A percentile compares a stretch with the other conserved stretches of the same genome.
phyloP scores from a whole-genome alignment of 1,140 invertebrate species.

The Periplaneta americana region DNA sequence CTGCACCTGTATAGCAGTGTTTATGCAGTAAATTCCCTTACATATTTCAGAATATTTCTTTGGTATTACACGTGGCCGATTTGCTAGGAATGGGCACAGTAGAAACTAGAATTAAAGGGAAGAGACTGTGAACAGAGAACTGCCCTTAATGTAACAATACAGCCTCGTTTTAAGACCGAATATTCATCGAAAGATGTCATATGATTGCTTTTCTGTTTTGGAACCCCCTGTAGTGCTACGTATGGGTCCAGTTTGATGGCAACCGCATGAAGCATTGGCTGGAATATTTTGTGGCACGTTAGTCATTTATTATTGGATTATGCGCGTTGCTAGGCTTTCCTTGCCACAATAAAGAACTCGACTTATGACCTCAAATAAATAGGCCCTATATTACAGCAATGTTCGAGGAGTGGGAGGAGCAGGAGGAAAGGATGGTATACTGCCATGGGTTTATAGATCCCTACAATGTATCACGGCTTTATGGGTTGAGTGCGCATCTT shows the following conservation, averaged over 20 bases:
- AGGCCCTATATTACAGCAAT: neutral
- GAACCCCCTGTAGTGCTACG: neutral
- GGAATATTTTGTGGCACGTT: neutral
- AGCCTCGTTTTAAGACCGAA: too few relatives aligned
- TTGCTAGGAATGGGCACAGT: too few relatives aligned
- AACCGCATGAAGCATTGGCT: neutral
- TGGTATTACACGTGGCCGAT: too few relatives aligned
- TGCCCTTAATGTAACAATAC: too few relatives aligned
- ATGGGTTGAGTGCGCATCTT: neutral
- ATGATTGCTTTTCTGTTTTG: neutral
- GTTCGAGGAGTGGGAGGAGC: too few relatives aligned
- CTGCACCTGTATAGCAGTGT: too few relatives aligned
- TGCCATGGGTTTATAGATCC: neutral
- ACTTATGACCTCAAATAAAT: neutral
- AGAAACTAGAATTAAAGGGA: too few relatives aligned
- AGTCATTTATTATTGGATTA: neutral
- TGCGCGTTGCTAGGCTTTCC: neutral
- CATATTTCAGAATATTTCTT: too few relatives aligned
- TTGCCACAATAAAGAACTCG: neutral
- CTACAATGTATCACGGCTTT: neutral
- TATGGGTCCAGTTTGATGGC: neutral
- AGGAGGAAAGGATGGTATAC: neutral
- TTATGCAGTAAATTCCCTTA: too few relatives aligned
- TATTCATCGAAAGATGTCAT: neutral
- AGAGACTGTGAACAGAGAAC: too few relatives aligned